phyloP scores from a whole-genome alignment of 2,797 vertebrate species.

The Periophthalmus magnuspinnatus region DNA sequence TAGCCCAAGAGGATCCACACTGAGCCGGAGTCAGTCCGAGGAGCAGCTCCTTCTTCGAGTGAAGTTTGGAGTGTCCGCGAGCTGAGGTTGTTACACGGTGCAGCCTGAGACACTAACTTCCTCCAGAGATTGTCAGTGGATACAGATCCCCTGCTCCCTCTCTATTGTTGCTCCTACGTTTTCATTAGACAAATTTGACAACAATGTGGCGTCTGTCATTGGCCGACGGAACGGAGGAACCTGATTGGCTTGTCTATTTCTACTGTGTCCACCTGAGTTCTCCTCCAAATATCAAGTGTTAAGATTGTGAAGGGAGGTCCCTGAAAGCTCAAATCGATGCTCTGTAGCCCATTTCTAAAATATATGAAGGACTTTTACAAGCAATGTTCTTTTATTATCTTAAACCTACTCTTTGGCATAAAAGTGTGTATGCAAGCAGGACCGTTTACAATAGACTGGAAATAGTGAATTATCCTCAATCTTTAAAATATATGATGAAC shows the following conservation, averaged over 20 bases:
- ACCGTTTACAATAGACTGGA: background rate
- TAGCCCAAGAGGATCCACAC: background rate
- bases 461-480: background rate
- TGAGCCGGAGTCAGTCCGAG: constrained; percentile 6
- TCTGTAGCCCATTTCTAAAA: constrained; percentile 44
- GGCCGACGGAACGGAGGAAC: constrained; percentile 85
- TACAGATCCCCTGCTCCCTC: constrained; percentile 82
- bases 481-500: background rate
- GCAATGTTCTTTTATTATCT: constrained; percentile 1
- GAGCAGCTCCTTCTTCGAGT: constrained; percentile 32
- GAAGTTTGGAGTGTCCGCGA: constrained; percentile 55
- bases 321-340: constrained; percentile 75
- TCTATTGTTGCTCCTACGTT: constrained; percentile 95
- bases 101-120: constrained; percentile 84
- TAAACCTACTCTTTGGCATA: background rate
- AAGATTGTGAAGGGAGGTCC: constrained; percentile 77
- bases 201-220: constrained; percentile 98
- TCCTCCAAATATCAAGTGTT: constrained; percentile 84
- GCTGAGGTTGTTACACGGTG: constrained; percentile 68
- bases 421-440: constrained; percentile 9
- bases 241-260: constrained; percentile 90
- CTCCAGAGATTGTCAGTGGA: constrained; percentile 83
- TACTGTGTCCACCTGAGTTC: constrained; percentile 89
- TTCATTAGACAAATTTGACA: constrained; percentile 98
- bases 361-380: constrained; percentile 30